These are phyloP conservation scores for Caenorhabditis doughertyi DNA, from an alignment of 2,888 invertebrate species.

Conservation along the genomic window DNA sequence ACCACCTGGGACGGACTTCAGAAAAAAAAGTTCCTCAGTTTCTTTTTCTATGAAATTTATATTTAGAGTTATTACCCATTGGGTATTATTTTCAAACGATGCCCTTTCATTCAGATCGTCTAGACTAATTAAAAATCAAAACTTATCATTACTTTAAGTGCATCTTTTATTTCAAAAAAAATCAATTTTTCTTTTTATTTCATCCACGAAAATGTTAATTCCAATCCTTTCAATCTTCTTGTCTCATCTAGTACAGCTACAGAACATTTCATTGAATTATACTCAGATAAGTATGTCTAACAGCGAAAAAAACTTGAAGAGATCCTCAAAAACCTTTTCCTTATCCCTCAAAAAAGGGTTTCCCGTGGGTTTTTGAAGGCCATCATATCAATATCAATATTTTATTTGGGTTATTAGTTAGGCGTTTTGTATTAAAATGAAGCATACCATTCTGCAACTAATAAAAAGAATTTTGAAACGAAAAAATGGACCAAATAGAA, in stretches of 20 bases:
- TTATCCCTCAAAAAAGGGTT: neutral
- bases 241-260: constrained; percentile 5
- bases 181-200: neutral
- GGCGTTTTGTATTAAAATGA: too few species aligned
- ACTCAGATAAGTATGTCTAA: constrained; percentile 17
- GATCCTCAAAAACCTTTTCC: constrained; percentile 20
- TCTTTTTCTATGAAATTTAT: neutral
- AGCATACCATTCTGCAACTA: too few species aligned
- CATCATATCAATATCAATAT: neutral
- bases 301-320: constrained; percentile 1
- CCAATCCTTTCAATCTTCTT: too few species aligned
- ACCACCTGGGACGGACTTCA: constrained; percentile 3
- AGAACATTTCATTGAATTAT: constrained; percentile 30
- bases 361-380: neutral
- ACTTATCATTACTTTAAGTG: constrained; percentile 1
- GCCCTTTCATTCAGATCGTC: constrained; percentile 2
- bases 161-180: neutral
- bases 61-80: neutral
- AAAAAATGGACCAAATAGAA: neutral
- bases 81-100: neutral
- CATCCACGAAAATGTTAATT: neutral
- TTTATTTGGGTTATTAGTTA: too few species aligned
- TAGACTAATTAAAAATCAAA: constrained; percentile 18
- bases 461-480: too few species aligned
- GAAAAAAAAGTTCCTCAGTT: neutral